Evolutionary conservation across 2,113 vertebrate species (phyloP), one percentile per base, ranked within the genome.

Genomic region (Genyomyrus donnyi): DNA sequence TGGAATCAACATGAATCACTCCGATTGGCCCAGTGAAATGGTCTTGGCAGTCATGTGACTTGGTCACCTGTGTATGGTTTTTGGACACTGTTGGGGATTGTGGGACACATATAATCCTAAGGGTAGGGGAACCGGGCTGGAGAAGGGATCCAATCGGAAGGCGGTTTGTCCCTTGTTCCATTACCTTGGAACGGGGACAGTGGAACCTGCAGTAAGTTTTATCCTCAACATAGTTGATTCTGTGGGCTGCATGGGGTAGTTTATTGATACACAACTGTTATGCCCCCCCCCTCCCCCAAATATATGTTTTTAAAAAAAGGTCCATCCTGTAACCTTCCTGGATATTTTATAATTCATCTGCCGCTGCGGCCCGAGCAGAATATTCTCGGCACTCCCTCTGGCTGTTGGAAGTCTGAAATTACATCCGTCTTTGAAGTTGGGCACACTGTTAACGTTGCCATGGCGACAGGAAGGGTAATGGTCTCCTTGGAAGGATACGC

Each of bases 391-490:
- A 96, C 98, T 97, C 97, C 97, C 97, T 97, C 97, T 98, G 97
- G 97, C 98, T 98, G 97, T 96, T 96, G 96, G 95, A 95, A 97
- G 97, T 95, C 97, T 97, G 97, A 97, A 98, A 98, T 98, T 98
- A 97, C 97, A 98, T 97, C 97, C 97, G 96, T 97, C 97, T 98
- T 97, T 97, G 97, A 97, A 97, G 97, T 97, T 95, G 93, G 96
- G 96, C 95, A 94, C 94, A 95, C 96, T 93, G 94, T 96, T 96
- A 95, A 95, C 90, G 97, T 99, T 96, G 96, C 97, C 95, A 98
- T 98, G 96, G 97, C 89, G 95, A 98, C 96, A 93, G 96, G 95
- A 31, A 91, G 95, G 94, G 95, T 96, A 96, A 96, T 96, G 95
- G 96, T 94, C 95, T 96, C 95, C 88, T 90, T 56, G 53, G 89